Evolutionary conservation across 2,888 invertebrate genomes (phyloP), one percentile per base, ranked within the genome.

Genomic region (Drosophila cognata): DNA sequence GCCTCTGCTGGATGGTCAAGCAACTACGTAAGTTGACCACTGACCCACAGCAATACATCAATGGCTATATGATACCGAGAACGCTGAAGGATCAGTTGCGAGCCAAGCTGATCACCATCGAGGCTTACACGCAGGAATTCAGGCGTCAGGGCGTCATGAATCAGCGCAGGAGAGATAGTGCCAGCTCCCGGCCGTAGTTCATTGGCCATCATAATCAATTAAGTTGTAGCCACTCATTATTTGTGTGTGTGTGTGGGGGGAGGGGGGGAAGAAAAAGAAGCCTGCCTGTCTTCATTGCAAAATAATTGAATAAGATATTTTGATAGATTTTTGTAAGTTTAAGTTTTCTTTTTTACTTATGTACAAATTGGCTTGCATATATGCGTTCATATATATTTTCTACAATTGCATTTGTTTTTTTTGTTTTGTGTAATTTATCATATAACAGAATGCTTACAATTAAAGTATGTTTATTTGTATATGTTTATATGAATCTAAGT

Each of bases 51-150:
- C 33, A 65, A 28, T 56, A 41, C 50, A 67, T 74, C 48, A 43
- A 56, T 36, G 59, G 62, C 8, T 88, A 73, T 21, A 50, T 62
- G 56, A 86, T 92, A 72, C 91, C 91, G 5, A 35, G 53, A 10
- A 89, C 91, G 16, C 71, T 92, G 25, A 91, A 91, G 74, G 77
- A 84, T 41, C 84, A 91, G 55, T 70, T 91, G 38, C 80, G 74
- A 5, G 35, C 59, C 2, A 48, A 91, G 16, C 58, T 88, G 3
- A 68, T 57, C 50, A 69, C 81, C 35, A 84, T 90, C 7, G 81
- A 80, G 41, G 65, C 74, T 18, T 88, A 91, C 66, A 55, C 77
- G 75, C 2, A 71, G 71, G 74, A 76, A 33, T 61, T 38, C 11
- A 56, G 70, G 8, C 52, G 87, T 6, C 48, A 59, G 31, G 52